Percentiles rank a stretch among this genome's conserved stretches.
phyloP scores from a whole-genome alignment of 1,140 invertebrate genomes.

The Planococcus citri region DNA sequence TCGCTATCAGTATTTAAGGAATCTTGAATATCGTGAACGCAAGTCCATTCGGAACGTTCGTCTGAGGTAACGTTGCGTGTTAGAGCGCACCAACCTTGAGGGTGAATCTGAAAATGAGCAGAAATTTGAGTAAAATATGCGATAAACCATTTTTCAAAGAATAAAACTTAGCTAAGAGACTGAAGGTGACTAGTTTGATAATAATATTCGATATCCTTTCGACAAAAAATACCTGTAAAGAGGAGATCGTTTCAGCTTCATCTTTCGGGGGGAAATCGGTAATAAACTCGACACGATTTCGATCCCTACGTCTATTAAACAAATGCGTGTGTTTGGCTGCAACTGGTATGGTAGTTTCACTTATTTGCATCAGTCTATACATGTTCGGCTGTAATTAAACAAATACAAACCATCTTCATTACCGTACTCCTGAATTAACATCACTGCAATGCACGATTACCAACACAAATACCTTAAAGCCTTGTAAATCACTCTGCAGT shows the following conservation, averaged over 20 bases:
- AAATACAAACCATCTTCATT: conserved; percentile 26
- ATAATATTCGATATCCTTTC: too few species aligned
- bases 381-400: conserved; percentile 73
- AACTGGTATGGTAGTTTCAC: conserved; percentile 61
- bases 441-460: neutral
- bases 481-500: conserved; percentile 62
- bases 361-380: conserved; percentile 77
- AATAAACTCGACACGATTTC: conserved; percentile 78
- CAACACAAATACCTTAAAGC: conserved; percentile 77
- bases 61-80: conserved; percentile 75
- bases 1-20: conserved; percentile 12
- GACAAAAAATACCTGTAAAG: conserved; percentile 48
- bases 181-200: neutral
- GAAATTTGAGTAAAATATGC: neutral
- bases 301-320: conserved; percentile 55
- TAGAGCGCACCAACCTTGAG: conserved; percentile 76
- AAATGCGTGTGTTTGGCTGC: conserved; percentile 65
- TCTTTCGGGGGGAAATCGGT: conserved; percentile 75
- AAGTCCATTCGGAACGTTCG: conserved; percentile 84
- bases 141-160: conserved; percentile 12
- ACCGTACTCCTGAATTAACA: neutral
- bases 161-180: conserved; percentile 1
- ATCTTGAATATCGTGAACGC: conserved; percentile 81
- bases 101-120: conserved; percentile 52
- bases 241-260: conserved; percentile 79